Evolutionary conservation across 1,140 invertebrate genomes (phyloP), one percentile per base, ranked within the genome.

Genomic region (Pseudomyrmex concolor): DNA sequence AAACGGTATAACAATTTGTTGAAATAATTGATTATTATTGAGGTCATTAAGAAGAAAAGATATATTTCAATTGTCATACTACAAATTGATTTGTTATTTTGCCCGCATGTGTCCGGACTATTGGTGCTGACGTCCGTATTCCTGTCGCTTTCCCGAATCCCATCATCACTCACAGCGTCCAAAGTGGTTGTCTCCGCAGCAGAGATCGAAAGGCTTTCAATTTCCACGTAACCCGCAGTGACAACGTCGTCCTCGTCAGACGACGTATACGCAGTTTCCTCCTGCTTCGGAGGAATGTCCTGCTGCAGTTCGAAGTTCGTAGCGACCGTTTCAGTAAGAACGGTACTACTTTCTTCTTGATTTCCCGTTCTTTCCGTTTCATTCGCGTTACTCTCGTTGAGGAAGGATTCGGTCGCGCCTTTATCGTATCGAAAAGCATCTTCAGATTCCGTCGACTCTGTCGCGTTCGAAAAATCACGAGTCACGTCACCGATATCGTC

Each of bases 391-490:
- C 7, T 10, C 9, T 73, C 9, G 17, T 63, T 22, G n/a, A n/a
- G 19, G 12, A 0, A n/a, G 10, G 15, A 74, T 1, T 63, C 45
- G 15, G 45, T 66, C 25, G 45, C 17, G 12, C 2, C 0, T 0
- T 19, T 76, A 76, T 76, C 60, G 15, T 51, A 76, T 13, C 12
- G 59, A 76, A 45, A 55, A 77, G 9, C 34, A 9, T 19, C 45
- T 43, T 43, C 34, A 4, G 8, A 54, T 5, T 55, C 8, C n/a
- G 17, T 25, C 12, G 48, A 17, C 22, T 60, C 17, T 8, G 43
- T 63, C 25, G 60, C 13, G 5, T 25, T 13, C 9, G 45, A n/a
- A 19, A 74, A 34, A 34, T 34, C 34, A 34, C 50, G 9, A 64
- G 13, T 12, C 15, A 5, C 1, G 22, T 8, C 48, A 45, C 10